Base-by-base conservation (phyloP, 2,888 invertebrate genomes). In the Tetranychus truncatus region DNA sequence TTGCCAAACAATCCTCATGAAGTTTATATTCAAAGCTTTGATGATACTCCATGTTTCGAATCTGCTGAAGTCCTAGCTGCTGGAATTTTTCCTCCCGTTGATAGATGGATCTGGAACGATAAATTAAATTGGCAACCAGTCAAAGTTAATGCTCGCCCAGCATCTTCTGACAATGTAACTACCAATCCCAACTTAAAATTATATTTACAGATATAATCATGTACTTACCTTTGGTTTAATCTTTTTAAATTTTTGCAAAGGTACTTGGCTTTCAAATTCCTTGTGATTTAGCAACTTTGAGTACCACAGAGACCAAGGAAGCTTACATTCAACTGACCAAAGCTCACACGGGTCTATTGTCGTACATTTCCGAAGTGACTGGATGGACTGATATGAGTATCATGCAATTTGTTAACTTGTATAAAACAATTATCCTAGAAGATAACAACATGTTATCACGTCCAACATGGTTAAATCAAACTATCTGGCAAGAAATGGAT, bases 121-220 rank as follows among this genome's bases (percentile, higher is more conserved):
- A 45, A 75, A 7, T 21, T 78, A 11, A 45, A 73, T 6, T 78
- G 77, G 77, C 78, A 78, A 66, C 78, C 78, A 9, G 72, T 78
- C 15, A 55, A 55, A 15, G 15, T 55, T 15, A 55, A 55, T 11
- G 74, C 76, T 4, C 75, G 76, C 15, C 74, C 71, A n/a, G 76
- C 75, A 45, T 45, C 76, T 74, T 73, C 74, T 55, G 77, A 78
- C 46, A n/a, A n/a, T n/a, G 72, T 69, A 69, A 69, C 0, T 55
- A 15, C 6, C 15, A 11, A 15, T 46, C 46, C 46, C 4, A 5
- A 6, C 15, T 55, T 7, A 3, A 3, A 34, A 24, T 24, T 34
- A 34, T 34, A 34, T 34, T 34, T 34, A 66, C 1, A 11, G 66
- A 66, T 11, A 20, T n/a, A 6, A 66, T 1, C 66, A 66, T 20